A percentile compares a stretch with the other conserved stretches of the same genome.
Evolutionary conservation across 2,797 vertebrate genomes (phyloP).

Genomic region (Acanthopagrus latus): DNA sequence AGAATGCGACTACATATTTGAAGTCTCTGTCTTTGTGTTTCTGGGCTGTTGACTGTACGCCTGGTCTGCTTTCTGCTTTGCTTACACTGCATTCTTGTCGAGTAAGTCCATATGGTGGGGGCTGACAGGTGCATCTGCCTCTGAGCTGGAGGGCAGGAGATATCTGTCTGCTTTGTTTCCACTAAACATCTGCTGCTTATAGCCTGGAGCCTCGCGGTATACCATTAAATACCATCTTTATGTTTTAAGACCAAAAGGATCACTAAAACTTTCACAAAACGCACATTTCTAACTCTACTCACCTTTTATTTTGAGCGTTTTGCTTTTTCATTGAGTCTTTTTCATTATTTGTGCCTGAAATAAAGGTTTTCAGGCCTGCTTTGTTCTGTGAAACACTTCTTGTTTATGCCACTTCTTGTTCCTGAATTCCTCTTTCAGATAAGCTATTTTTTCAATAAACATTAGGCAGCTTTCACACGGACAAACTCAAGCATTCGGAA

Average conservation of each 20-base stretch:
- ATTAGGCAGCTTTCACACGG: slow-evolving; percentile 43
- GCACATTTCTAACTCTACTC: not conserved
- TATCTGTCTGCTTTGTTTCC: slow-evolving; percentile 75
- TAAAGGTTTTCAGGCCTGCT: not conserved
- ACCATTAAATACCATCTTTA: slow-evolving; percentile 16
- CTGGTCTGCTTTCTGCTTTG: slow-evolving; percentile 44
- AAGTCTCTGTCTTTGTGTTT: slow-evolving; percentile 28
- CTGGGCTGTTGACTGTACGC: slow-evolving; percentile 28
- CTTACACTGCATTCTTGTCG: slow-evolving; percentile 59
- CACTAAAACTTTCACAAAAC: slow-evolving; percentile 10
- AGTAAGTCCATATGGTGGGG: slow-evolving; percentile 62
- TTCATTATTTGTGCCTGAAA: not conserved
- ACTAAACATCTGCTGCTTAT: slow-evolving; percentile 76
- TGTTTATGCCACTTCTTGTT: slow-evolving; percentile 36
- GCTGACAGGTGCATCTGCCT: slow-evolving; percentile 82
- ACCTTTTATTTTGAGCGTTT: no score
- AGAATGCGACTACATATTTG: slow-evolving; percentile 15
- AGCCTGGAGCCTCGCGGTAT: slow-evolving; percentile 48
- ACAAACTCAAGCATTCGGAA: slow-evolving; percentile 31
- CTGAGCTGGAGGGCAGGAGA: slow-evolving; percentile 72
- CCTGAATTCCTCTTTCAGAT: slow-evolving; percentile 37
- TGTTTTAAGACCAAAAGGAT: slow-evolving; percentile 9
- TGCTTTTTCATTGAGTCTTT: no score
- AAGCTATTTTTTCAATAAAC: slow-evolving; percentile 54
- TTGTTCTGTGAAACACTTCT: slow-evolving; percentile 4